These are phyloP conservation scores for Ictalurus punctatus DNA, from an alignment of 2,113 vertebrate species.

Conservation along the genomic window DNA sequence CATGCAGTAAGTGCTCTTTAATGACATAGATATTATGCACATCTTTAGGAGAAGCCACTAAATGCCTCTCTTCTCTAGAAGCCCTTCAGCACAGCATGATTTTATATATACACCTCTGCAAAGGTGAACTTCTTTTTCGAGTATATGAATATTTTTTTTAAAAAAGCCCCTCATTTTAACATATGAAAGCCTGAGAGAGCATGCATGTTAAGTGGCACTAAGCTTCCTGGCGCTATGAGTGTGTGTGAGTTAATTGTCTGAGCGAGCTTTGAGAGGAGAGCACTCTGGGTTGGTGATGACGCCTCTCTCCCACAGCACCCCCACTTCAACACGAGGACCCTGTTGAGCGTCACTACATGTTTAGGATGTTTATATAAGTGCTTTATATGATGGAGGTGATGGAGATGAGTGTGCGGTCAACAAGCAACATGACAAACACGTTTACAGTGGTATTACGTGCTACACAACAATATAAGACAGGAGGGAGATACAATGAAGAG, in stretches of 20 bases:
- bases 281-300: conserved; percentile 6
- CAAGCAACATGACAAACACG: background rate
- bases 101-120: background rate
- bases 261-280: conserved; percentile 19
- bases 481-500: background rate
- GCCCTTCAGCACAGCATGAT: background rate
- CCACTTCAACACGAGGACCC: background rate
- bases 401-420: background rate
- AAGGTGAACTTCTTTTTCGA: background rate
- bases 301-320: background rate
- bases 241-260: conserved; percentile 28
- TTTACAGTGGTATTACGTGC: background rate
- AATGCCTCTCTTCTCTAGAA: conserved; percentile 24
- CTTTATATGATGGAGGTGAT: conserved; percentile 16
- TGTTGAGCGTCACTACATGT: conserved; percentile 10
- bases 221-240: background rate
- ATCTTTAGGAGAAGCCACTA: conserved; percentile 1
- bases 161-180: background rate
- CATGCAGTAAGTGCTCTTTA: background rate
- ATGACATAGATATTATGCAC: background rate
- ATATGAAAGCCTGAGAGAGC: conserved; percentile 14
- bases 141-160: conserved; percentile 27
- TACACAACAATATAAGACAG: background rate
- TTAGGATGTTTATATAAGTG: conserved; percentile 19
- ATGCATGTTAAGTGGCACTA: conserved; percentile 33